A percentile compares a stretch with the other conserved stretches of the same genome.
Conservation (phyloP, 2,797 vertebrate species). For the Sebastes itinus region DNA sequence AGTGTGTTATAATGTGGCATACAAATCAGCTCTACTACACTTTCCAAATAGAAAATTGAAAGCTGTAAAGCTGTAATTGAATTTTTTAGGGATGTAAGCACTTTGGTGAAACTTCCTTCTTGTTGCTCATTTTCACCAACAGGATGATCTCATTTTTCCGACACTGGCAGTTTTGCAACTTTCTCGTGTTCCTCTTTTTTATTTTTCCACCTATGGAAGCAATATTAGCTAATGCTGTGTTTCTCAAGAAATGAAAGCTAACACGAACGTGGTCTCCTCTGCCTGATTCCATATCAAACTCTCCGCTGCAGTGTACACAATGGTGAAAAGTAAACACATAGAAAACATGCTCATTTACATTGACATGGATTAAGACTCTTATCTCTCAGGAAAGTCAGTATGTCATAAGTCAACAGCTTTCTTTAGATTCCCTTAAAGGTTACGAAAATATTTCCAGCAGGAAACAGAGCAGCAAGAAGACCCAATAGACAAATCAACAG, state of each 20-base stretch:
- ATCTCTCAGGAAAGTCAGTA: not conserved
- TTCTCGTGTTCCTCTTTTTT: slow-evolving; percentile 28
- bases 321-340: not conserved
- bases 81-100: slow-evolving; percentile 30
- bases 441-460: not conserved
- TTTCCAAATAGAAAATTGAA: slow-evolving; percentile 19
- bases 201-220: not conserved
- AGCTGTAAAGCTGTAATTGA: slow-evolving; percentile 1
- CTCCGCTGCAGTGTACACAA: not conserved
- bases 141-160: slow-evolving; percentile 16
- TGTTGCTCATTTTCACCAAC: not conserved
- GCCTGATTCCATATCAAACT: not conserved
- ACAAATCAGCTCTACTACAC: not conserved
- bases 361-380: too few relatives aligned
- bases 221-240: slow-evolving; percentile 4
- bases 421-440: not conserved
- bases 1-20: not conserved
- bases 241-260: slow-evolving; percentile 22
- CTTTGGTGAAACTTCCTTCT: slow-evolving; percentile 31
- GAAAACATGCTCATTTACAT: not conserved
- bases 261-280: not conserved
- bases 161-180: slow-evolving; percentile 43
- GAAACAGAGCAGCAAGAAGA: not conserved
- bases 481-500: not conserved
- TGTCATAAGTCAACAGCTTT: not conserved